Conservation (phyloP, 2,888 invertebrate species). For the Auanema freiburgensis region DNA sequence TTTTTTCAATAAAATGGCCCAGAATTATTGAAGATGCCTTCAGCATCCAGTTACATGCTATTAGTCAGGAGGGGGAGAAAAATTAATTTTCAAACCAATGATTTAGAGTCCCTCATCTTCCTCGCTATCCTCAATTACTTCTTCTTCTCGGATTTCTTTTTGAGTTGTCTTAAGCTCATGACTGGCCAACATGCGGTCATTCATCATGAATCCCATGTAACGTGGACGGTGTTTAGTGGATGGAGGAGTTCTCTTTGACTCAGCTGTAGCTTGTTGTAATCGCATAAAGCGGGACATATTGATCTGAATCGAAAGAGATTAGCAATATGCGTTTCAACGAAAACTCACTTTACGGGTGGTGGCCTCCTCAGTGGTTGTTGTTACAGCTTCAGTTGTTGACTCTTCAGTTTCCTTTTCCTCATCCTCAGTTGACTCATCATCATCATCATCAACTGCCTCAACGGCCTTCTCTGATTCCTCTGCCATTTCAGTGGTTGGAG, state of each 20-base stretch:
- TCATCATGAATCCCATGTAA: conserved; percentile 6
- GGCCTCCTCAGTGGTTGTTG: conserved; percentile 10
- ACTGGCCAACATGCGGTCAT: too few relatives aligned
- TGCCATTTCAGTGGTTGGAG: conserved; percentile 25
- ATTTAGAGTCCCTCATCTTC: too few relatives aligned
- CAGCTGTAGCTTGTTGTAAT: conserved; percentile 8
- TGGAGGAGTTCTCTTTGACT: not conserved
- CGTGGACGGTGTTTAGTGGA: conserved; percentile 12
- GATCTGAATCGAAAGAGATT: conserved; percentile 24
- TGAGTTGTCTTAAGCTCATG: too few relatives aligned
- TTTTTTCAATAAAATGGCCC: too few relatives aligned
- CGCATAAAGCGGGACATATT: conserved; percentile 61
- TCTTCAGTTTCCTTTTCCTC: conserved; percentile 24
- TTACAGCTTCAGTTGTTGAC: conserved; percentile 5
- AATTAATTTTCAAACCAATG: too few relatives aligned
- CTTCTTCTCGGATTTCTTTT: too few relatives aligned
- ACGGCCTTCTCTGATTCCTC: conserved; percentile 20
- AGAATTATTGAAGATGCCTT: too few relatives aligned
- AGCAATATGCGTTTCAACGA: not conserved
- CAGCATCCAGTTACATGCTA: too few relatives aligned
- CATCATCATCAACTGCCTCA: conserved; percentile 17
- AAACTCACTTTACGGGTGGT: conserved; percentile 12
- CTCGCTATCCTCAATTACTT: too few relatives aligned
- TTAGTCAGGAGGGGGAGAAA: too few relatives aligned
- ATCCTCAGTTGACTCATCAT: conserved; percentile 11